Percentiles rank a stretch among this genome's conserved stretches.
Evolutionary conservation across 2,113 vertebrate species (phyloP).

Genomic region (Corapipo altera): DNA sequence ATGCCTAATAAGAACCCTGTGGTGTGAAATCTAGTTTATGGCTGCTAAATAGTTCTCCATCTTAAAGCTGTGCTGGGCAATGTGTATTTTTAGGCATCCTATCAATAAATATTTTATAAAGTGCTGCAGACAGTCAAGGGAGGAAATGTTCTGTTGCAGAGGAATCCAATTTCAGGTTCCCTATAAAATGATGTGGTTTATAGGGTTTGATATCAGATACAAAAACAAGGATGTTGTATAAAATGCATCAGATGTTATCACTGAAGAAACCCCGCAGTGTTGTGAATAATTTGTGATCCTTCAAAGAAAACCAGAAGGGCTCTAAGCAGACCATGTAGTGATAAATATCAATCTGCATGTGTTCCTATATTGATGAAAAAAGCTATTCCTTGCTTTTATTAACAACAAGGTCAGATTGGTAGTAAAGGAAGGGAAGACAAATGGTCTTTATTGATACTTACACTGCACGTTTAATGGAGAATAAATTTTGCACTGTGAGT

Average conservation of each 20-base stretch:
- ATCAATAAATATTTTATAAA: constrained; percentile 69
- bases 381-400: constrained; percentile 34
- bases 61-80: constrained; percentile 25
- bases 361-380: constrained; percentile 20
- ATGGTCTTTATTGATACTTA: constrained; percentile 36
- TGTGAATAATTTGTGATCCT: constrained; percentile 50
- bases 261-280: not conserved
- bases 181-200: constrained; percentile 36
- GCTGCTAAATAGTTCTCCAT: constrained; percentile 53
- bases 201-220: constrained; percentile 37
- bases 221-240: constrained; percentile 46
- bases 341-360: constrained; percentile 22
- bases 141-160: constrained; percentile 47
- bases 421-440: constrained; percentile 10
- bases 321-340: not conserved
- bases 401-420: constrained; percentile 9
- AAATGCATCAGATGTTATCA: constrained; percentile 44
- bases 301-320: constrained; percentile 17
- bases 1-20: constrained; percentile 42
- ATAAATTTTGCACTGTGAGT: constrained; percentile 8
- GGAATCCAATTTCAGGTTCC: constrained; percentile 47
- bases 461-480: constrained; percentile 7
- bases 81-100: constrained; percentile 61
- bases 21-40: constrained; percentile 29
- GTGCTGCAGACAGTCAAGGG: constrained; percentile 2